Evolutionary conservation across 2,888 invertebrate genomes (phyloP), one percentile per base, ranked within the genome.

Genomic region (Drosophila hamatofila): DNA sequence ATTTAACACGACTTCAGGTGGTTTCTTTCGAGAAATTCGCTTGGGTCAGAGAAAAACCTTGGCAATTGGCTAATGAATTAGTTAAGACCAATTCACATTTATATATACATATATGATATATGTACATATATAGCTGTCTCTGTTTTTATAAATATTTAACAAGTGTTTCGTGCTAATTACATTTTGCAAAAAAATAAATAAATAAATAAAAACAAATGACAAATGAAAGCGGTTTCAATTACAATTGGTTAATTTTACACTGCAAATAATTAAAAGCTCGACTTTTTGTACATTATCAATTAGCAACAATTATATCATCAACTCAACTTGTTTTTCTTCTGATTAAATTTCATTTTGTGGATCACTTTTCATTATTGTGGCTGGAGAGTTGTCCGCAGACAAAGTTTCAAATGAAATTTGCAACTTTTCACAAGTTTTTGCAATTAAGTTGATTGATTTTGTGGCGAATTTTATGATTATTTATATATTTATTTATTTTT

Each of bases 1-100:
- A 75, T 75, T 72, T 41, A 30, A 55, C 35, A 11, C 23, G 52
- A 39, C n/a, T 37, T 25, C 37, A 39, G 39, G 39, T 55, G 39
- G 12, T 25, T 3, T 39, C n/a, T 18, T 37, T 54, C 7, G n/a
- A n/a, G n/a, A n/a, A n/a, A n/a, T n/a, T n/a, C n/a, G n/a, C 14
- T 35, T 12, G 35, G 11, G 64, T 23, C 58, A 39, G 30, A 11
- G 11, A 9, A 18, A 21, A 58, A 44, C 72, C 72, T 72, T 72
- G 71, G 16, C 33, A 41, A 52, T 39, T 8, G 21, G 12, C 18
- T 14, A 35, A 46, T 30, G 30, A 21, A 48, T 59, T 30, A 51
- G 21, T 27, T 49, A 37, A 55, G 30, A 30, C 27, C 30, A 33
- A 30, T 49, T 30, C 41, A 0, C 30, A 21, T 35, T 0, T 18